phyloP scores from a whole-genome alignment of 1,140 invertebrate species.

The Apis florea region DNA sequence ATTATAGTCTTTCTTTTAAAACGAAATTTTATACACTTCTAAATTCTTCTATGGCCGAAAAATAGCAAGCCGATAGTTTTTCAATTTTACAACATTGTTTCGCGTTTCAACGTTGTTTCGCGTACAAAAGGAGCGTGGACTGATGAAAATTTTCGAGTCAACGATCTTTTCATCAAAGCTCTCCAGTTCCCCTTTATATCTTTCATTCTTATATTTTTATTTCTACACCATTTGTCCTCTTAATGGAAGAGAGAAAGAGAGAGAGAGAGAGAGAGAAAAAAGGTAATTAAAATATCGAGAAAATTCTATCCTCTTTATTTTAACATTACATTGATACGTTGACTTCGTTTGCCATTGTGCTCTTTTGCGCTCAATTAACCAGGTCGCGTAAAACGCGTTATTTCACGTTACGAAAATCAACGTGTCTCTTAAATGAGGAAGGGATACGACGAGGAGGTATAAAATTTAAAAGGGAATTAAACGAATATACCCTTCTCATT shows the following conservation, averaged over 20 bases:
- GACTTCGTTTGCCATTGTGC: not conserved
- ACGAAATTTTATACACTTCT: not conserved
- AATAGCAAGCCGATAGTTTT: not conserved
- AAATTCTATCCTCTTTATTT: not conserved
- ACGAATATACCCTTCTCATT: conserved; percentile 10
- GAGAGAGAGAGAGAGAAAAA: too few species aligned
- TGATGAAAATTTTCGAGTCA: conserved; percentile 41
- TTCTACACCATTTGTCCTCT: not conserved
- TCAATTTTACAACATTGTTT: conserved; percentile 8
- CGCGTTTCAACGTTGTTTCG: not conserved
- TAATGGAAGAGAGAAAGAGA: too few species aligned
- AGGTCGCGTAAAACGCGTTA: not conserved
- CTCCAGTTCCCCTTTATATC: not conserved
- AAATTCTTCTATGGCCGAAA: too few species aligned
- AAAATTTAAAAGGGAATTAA: conserved; percentile 31
- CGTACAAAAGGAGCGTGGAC: conserved; percentile 5
- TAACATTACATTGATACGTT: not conserved
- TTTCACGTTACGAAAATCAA: not conserved
- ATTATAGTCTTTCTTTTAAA: too few species aligned
- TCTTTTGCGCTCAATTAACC: not conserved
- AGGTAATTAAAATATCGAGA: not conserved
- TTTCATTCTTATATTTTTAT: not conserved
- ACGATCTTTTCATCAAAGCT: conserved; percentile 32
- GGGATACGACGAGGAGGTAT: not conserved
- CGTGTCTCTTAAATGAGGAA: not conserved